Base-by-base conservation (phyloP, 2,888 invertebrate genomes). In the Luperina nickerlii region DNA sequence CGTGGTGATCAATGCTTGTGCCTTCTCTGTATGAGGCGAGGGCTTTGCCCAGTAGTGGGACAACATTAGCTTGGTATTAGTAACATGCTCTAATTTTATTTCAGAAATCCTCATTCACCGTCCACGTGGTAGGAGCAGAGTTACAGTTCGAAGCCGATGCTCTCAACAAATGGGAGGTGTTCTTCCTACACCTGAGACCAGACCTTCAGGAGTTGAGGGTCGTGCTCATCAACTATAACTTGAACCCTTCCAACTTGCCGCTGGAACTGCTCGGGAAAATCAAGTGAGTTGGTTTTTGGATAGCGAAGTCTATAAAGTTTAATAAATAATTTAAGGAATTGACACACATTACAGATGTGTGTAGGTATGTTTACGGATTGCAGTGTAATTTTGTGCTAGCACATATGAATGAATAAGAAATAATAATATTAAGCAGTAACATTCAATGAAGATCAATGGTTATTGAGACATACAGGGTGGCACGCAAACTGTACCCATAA, bases 71-170 rank as follows among this genome's bases (percentile, higher is more conserved):
- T 2, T 45, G 13, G 45, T 13, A 45, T 45, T 45, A 45, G 0
- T 45, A 45, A 45, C 45, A 2, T 45, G 45, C 45, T 45, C 45
- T 13, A 45, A 45, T 45, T 48, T 48, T 48, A 48, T 87, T 88
- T 7, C 90, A 96, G 96, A 95, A 93, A 62, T 83, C 94, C 0
- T 86, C 92, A 0, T 95, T 92, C 89, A 94, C 92, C 0, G 91
- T 98, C 63, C 97, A 98, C 92, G 92, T 97, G 42, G 95, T 97
- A 48, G 98, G 98, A 0, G 98, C 98, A 0, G 98, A 98, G 92
- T 95, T 98, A 48, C 98, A 98, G 79, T 98, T 98, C 88, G 98
- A 98, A 93, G 98, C 98, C 0, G 97, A 98, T 83, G 97, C 97
- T 24, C 94, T 98, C 6, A 97, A 97, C 75, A 98, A 98, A 80